phyloP scores from a whole-genome alignment of 2,113 vertebrate species.

The Blennius ocellaris region DNA sequence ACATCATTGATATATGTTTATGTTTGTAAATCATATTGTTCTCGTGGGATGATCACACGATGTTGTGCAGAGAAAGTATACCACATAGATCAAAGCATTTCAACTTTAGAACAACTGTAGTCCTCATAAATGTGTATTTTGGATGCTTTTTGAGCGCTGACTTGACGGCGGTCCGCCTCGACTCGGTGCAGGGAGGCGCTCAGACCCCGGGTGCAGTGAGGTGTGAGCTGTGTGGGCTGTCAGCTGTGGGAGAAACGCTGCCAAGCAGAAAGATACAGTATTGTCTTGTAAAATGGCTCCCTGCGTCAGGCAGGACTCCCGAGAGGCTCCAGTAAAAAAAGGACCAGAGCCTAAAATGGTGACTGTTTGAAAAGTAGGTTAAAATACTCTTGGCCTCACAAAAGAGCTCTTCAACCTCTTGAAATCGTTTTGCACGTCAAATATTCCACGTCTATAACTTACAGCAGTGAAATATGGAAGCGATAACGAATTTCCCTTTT shows the following conservation, averaged over 20 bases:
- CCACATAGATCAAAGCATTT: too few species aligned
- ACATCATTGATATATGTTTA: too few species aligned
- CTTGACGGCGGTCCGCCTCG: slow-evolving; percentile 20
- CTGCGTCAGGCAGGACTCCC: slow-evolving; percentile 35
- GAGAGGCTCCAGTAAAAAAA: slow-evolving; percentile 24
- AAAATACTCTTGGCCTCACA: too few species aligned
- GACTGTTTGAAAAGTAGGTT: slow-evolving; percentile 1
- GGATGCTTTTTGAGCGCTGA: slow-evolving; percentile 13
- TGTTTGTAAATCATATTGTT: too few species aligned
- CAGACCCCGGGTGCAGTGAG: slow-evolving; percentile 33
- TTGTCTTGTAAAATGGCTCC: slow-evolving; percentile 66
- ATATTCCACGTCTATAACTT: too few species aligned
- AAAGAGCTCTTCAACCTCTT: too few species aligned
- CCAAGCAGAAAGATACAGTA: slow-evolving; percentile 59
- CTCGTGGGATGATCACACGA: too few species aligned
- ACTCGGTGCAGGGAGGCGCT: slow-evolving; percentile 10
- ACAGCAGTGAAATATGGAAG: too few species aligned
- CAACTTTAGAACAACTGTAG: too few species aligned
- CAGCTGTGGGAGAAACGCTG: slow-evolving; percentile 41
- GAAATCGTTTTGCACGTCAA: too few species aligned
- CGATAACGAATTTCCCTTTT: too few species aligned
- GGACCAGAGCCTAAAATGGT: slow-evolving; percentile 48
- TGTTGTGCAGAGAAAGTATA: too few species aligned
- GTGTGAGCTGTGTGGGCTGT: slow-evolving; percentile 46
- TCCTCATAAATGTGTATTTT: background rate